Evolutionary conservation across 2,113 vertebrate species (phyloP).

Genomic region (Danionella cerebrum): DNA sequence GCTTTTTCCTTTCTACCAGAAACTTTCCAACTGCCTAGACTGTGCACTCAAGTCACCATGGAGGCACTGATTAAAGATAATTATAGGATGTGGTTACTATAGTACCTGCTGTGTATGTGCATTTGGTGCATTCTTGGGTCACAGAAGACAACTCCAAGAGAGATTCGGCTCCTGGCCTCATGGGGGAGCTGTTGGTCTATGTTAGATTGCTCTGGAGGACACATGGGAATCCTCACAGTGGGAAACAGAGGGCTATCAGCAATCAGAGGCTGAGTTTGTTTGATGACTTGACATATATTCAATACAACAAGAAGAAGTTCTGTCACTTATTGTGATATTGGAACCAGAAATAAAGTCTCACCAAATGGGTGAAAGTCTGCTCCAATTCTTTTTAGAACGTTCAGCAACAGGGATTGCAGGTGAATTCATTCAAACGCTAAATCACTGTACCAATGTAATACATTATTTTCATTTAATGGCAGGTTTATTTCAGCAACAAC

Average conservation of each 20-base stretch:
- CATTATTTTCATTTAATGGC: too few relatives aligned
- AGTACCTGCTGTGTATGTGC: background rate
- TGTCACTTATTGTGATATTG: background rate
- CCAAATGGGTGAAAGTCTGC: slow-evolving; percentile 36
- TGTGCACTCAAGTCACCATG: slow-evolving; percentile 18
- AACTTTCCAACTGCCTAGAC: background rate
- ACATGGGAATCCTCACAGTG: background rate
- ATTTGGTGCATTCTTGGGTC: background rate
- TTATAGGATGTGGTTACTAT: slow-evolving; percentile 20
- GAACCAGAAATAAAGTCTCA: background rate
- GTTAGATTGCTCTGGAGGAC: background rate
- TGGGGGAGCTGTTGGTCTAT: slow-evolving; percentile 31
- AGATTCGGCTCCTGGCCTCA: slow-evolving; percentile 10
- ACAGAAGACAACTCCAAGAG: background rate
- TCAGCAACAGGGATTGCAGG: background rate
- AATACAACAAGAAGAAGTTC: background rate
- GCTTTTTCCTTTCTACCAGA: background rate
- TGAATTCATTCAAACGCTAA: slow-evolving; percentile 10
- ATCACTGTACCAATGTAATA: slow-evolving; percentile 11
- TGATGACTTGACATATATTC: background rate
- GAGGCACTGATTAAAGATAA: background rate
- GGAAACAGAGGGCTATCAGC: slow-evolving; percentile 1
- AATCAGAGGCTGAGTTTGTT: slow-evolving; percentile 2
- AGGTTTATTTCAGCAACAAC: too few relatives aligned
- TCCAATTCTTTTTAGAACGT: slow-evolving; percentile 1